Evolutionary conservation across 2,113 vertebrate species (phyloP).

Genomic region (Struthidea cinerea): DNA sequence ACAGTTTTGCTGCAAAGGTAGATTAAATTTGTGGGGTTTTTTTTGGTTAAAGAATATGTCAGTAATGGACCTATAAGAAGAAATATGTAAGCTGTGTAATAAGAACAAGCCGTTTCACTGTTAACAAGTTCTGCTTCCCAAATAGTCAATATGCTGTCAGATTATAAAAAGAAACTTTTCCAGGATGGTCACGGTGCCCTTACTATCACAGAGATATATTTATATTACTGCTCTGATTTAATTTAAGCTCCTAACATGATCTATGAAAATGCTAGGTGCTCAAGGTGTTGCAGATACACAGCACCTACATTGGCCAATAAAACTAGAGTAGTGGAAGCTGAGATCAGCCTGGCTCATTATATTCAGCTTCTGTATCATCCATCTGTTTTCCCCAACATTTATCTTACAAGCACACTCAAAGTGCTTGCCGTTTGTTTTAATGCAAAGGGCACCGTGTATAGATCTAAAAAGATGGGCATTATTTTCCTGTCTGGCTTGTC

Average conservation of each 20-base stretch:
- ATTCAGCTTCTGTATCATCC: neutral
- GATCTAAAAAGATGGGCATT: neutral
- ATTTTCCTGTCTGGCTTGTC: neutral
- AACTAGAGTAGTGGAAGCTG: neutral
- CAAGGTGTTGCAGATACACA: neutral
- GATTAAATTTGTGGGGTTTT: neutral
- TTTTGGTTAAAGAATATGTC: neutral
- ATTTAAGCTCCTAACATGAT: neutral
- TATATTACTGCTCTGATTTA: neutral
- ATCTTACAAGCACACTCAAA: neutral
- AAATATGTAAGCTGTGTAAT: neutral
- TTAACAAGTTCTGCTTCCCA: neutral
- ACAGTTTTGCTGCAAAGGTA: accelerated
- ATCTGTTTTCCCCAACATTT: neutral
- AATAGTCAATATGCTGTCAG: neutral
- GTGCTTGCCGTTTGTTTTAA: neutral
- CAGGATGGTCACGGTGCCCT: neutral
- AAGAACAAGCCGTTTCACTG: neutral
- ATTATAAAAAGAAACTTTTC: neutral
- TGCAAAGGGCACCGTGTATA: neutral
- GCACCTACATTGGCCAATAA: neutral
- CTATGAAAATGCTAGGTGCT: neutral
- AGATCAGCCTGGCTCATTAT: neutral
- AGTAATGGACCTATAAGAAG: neutral
- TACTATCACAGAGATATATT: neutral